These are phyloP conservation scores for Augiades crinisus DNA, from an alignment of 2,888 invertebrate genomes.

Conservation along the genomic window DNA sequence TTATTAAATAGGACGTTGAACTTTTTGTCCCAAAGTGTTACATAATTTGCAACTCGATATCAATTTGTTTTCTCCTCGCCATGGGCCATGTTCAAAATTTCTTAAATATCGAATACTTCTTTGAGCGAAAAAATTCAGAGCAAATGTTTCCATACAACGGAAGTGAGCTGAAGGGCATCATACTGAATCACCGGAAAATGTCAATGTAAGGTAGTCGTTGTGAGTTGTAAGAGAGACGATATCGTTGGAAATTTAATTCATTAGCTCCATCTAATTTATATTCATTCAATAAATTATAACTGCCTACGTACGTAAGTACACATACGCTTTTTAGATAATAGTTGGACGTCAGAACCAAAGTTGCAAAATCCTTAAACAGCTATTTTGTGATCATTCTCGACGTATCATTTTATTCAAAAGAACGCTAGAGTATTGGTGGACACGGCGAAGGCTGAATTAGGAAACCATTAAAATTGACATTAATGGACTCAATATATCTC, in stretches of 20 bases:
- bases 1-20: slow-evolving; percentile 71
- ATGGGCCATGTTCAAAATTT: slow-evolving; percentile 1
- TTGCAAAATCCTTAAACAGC: slow-evolving; percentile 9
- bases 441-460: slow-evolving; percentile 26
- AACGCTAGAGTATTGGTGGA: not conserved
- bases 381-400: not conserved
- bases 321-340: too few species aligned
- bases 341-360: not conserved
- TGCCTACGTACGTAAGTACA: too few species aligned
- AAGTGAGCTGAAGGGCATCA: too few species aligned
- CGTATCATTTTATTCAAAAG: slow-evolving; percentile 5
- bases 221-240: too few species aligned
- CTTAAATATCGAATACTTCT: too few species aligned
- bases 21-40: slow-evolving; percentile 63
- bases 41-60: slow-evolving; percentile 53
- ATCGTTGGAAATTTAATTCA: too few species aligned
- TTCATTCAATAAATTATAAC: too few species aligned
- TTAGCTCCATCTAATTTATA: too few species aligned
- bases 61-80: slow-evolving; percentile 57
- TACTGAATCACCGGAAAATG: too few species aligned
- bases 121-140: too few species aligned
- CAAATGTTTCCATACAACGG: too few species aligned
- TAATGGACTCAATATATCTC: slow-evolving; percentile 31
- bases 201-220: too few species aligned
- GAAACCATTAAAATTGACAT: slow-evolving; percentile 31